Conservation (phyloP, 2,797 vertebrate genomes). For the Ctenopoma kingsleyae region DNA sequence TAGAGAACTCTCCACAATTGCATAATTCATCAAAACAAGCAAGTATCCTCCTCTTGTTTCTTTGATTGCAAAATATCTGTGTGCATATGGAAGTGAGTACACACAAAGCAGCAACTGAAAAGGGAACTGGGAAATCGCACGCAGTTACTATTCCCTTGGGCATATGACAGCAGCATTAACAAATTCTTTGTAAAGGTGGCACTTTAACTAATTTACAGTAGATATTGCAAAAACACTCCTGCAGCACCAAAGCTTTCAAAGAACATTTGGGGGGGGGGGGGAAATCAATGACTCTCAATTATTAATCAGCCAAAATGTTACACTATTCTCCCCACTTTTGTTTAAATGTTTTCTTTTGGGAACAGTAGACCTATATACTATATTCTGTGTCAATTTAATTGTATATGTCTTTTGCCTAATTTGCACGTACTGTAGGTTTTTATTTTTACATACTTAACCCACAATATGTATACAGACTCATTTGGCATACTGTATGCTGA, state of each 20-base stretch:
- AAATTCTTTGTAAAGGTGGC: constrained; percentile 39
- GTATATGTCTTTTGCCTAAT: background rate
- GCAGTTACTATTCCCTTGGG: background rate
- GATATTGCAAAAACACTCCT: constrained; percentile 36
- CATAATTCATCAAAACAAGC: constrained; percentile 23
- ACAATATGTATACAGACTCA: too few species aligned
- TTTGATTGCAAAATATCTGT: constrained; percentile 49
- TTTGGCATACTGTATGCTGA: too few species aligned
- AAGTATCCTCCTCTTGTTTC: constrained; percentile 18
- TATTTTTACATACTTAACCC: too few species aligned
- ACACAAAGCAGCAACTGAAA: constrained; percentile 36
- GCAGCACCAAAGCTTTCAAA: constrained; percentile 45
- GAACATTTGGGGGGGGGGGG: constrained; percentile 44
- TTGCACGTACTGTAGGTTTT: too few species aligned
- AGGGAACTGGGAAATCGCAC: constrained; percentile 44
- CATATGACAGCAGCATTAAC: background rate
- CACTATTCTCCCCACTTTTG: constrained; percentile 40
- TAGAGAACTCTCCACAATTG: constrained; percentile 3
- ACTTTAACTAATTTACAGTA: constrained; percentile 38
- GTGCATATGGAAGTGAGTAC: constrained; percentile 35
- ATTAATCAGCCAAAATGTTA: constrained; percentile 66
- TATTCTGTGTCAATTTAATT: background rate
- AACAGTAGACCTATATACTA: background rate
- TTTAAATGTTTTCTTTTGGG: constrained; percentile 31
- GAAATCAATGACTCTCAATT: constrained; percentile 74